A percentile compares a stretch with the other conserved stretches of the same genome.
Conservation (phyloP, 2,888 invertebrate species). For the Aspidapion aeneum region DNA sequence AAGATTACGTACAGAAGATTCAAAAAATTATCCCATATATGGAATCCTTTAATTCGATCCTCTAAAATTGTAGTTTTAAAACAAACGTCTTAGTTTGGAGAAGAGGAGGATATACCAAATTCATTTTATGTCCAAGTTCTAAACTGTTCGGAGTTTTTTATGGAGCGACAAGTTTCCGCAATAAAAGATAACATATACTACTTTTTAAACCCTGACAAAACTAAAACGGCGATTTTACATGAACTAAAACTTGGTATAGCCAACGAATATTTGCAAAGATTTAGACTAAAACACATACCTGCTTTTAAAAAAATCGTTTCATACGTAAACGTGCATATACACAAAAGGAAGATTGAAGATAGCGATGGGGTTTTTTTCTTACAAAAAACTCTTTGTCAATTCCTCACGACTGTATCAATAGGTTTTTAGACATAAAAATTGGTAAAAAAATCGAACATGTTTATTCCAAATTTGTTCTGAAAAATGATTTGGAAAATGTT, state of each 20-base stretch:
- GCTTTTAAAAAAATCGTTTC: conserved; percentile 50
- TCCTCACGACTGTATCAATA: conserved; percentile 3
- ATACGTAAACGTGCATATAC: conserved; percentile 43
- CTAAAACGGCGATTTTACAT: conserved; percentile 31
- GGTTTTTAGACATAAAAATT: conserved; percentile 41
- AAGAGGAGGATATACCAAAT: conserved; percentile 56
- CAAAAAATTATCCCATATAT: conserved; percentile 31
- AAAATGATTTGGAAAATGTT: conserved; percentile 24
- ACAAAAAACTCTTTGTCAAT: conserved; percentile 9
- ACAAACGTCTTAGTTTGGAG: conserved; percentile 55
- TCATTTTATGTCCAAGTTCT: conserved; percentile 63
- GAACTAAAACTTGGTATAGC: conserved; percentile 48
- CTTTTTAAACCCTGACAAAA: conserved; percentile 47
- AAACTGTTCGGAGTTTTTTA: conserved; percentile 63
- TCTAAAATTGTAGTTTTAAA: conserved; percentile 47
- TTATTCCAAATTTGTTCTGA: conserved; percentile 56
- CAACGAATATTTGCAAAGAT: no score
- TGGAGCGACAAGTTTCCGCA: conserved; percentile 60
- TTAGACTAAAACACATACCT: conserved; percentile 52
- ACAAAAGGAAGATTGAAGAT: conserved; percentile 12
- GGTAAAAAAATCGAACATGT: conserved; percentile 55
- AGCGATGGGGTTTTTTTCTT: conserved; percentile 14
- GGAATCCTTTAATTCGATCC: conserved; percentile 45
- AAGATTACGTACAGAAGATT: conserved; percentile 54
- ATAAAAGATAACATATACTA: conserved; percentile 65